Evolutionary conservation across 2,888 invertebrate species (phyloP), one percentile per base, ranked within the genome.

Genomic region (Phragmatobia fuliginosa): DNA sequence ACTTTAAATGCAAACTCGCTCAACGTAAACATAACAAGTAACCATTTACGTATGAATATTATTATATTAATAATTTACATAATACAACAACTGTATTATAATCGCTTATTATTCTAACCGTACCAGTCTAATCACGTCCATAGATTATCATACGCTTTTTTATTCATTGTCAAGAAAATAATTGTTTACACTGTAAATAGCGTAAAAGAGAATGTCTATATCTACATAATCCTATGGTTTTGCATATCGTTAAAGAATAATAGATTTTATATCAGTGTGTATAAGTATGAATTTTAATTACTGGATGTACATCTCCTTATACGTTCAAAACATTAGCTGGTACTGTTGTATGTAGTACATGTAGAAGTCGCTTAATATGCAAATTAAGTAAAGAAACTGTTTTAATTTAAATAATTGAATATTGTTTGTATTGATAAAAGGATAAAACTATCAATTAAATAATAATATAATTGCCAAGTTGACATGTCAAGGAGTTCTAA

Each of bases 131-230:
- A 88, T 87, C 87, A 91, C 85, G 87, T 87, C 79, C 81, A 73
- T 76, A 82, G 82, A 88, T 88, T 89, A 90, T 89, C 87, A 87
- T 82, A 75, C 80, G 83, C 36, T 1, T 87, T 90, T 88, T 45
- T 89, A 85, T 83, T 82, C 82, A 80, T 83, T 78, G 79, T 79
- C 84, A 83, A 80, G 85, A 86, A 89, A 89, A 90, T 89, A 88
- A 89, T 86, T 87, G 85, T 88, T 89, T 87, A 85, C 85, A 85
- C 80, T 86, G 87, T 88, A 87, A 76, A 75, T 81, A 73, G 61
- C 68, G 32, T 78, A 63, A 60, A 70, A 73, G 64, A 67, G 36
- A 76, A 66, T 67, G 68, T 71, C 33, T 65, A 16, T 16, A 11
- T 59, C 11, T 71, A 65, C 31, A 32, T 65, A 59, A 32, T 62